Base-by-base conservation (phyloP, 2,113 vertebrate species). In the Rhodinocichla rosea region DNA sequence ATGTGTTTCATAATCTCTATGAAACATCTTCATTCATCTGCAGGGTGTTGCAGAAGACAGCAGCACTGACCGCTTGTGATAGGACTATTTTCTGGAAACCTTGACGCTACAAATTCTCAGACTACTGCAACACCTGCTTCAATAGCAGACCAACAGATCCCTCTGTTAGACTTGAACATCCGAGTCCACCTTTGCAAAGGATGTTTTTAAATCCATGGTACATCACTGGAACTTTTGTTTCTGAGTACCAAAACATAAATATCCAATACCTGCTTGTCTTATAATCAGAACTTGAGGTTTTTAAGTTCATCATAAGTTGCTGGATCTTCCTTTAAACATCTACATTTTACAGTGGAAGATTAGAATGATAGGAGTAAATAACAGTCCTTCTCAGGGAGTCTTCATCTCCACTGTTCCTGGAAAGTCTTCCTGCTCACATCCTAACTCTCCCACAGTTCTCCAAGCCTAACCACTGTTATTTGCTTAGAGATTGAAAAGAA, bases 301-400 rank as follows among this genome's bases (percentile, higher is more conserved):
- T 35, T 63, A 79, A 53, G 2, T 56, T 64, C 5, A 68, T 33
- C 0, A 0, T 56, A 56, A 56, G 3, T 42, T 1, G 0, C 13
- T 47, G 40, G 18, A 76, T 60, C 33, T 47, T 44, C 7, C 14
- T 91, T 53, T 52, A 77, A 77, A 18, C 4, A 24, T 30, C 19
- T 16, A 16, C 6, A 27, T 52, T 85, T 91, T 83, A 39, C 5
- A 53, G 13, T 7, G 24, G 64, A 74, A 84, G 40, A 53, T 2
- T 18, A 23, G 33, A 90, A 40, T 30, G 7, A 55, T 3, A 68
- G 23, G 7, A 75, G 15, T 17, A 79, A 68, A 20, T 7, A 60
- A 22, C 11, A 64, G 20, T 26, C 6, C 11, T 71, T 63, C n/a
- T 26, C 11, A 3, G 9, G 16, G 11, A 6, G 44, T 5, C 28